Percentiles rank a stretch among this genome's conserved stretches.
phyloP scores from a whole-genome alignment of 64 coral and sea anemone species.

The Acropora tenuis region DNA sequence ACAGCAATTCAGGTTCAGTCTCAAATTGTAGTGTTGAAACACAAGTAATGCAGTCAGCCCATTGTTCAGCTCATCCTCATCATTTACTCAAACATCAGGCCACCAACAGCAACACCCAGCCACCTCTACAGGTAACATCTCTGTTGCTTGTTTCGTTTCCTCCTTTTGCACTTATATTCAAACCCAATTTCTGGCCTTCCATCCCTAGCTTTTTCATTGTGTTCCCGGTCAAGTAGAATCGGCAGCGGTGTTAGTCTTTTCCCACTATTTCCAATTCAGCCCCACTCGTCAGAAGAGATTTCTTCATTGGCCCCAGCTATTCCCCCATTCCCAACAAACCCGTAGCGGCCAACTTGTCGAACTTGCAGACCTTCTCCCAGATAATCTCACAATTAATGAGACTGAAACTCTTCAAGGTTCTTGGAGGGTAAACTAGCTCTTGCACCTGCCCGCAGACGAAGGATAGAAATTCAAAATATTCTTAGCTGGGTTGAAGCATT shows the following conservation, averaged over 20 bases:
- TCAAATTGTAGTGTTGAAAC: neutral
- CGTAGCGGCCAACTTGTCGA: neutral
- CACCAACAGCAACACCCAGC: neutral
- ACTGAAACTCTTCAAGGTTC: neutral
- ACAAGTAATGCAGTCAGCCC: neutral
- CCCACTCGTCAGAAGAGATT: neutral
- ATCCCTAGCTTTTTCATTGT: neutral
- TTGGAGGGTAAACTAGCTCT: neutral
- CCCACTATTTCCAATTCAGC: neutral
- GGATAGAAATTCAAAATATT: neutral
- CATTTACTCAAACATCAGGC: neutral
- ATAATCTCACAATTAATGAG: neutral
- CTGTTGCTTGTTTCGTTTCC: neutral
- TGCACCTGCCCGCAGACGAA: neutral
- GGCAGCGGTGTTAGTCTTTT: neutral
- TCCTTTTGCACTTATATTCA: neutral
- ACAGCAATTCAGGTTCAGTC: neutral
- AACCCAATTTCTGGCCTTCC: neutral
- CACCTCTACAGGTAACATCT: neutral
- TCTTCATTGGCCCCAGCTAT: neutral
- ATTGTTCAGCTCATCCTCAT: neutral
- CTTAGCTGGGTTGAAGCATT: neutral
- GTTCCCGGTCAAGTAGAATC: too few species aligned
- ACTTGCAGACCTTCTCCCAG: neutral
- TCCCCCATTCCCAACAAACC: neutral